phyloP scores from a whole-genome alignment of 37 sponge, comb jelly and placozoan genomes.

The Haliclona indistincta region DNA sequence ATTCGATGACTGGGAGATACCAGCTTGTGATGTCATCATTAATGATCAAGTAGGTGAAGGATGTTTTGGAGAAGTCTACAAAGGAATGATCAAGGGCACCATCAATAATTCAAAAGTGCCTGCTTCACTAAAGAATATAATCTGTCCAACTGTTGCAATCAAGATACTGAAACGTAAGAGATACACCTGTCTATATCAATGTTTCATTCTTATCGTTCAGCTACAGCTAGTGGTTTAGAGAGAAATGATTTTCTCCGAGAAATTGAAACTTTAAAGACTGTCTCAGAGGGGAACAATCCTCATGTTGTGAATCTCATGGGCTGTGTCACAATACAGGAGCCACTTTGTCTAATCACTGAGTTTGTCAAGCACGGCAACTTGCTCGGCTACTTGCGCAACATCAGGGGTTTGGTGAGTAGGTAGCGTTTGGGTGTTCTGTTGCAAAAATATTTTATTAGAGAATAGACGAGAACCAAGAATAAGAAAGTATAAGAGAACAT shows the following conservation, averaged over 20 bases:
- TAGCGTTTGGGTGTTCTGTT: too few relatives aligned
- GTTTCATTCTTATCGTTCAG: too few relatives aligned
- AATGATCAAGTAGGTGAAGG: slow-evolving; percentile 49
- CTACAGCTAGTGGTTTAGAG: slow-evolving; percentile 12
- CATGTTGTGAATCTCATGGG: slow-evolving; percentile 72
- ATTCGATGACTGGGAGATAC: slow-evolving; percentile 67
- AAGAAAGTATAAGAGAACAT: too few relatives aligned
- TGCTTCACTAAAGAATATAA: slow-evolving; percentile 42
- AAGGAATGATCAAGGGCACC: slow-evolving; percentile 38
- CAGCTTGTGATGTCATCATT: slow-evolving; percentile 30
- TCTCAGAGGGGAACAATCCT: slow-evolving; percentile 26
- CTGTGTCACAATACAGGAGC: slow-evolving; percentile 63
- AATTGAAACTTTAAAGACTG: slow-evolving; percentile 47
- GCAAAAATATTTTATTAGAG: too few relatives aligned
- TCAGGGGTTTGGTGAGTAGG: slow-evolving; percentile 39
- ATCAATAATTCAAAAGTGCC: slow-evolving; percentile 48
- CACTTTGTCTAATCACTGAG: slow-evolving; percentile 48
- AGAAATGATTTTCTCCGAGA: slow-evolving; percentile 33
- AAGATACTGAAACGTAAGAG: slow-evolving; percentile 57
- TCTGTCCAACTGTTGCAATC: slow-evolving; percentile 43
- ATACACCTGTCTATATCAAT: too few relatives aligned
- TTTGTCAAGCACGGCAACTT: slow-evolving; percentile 54
- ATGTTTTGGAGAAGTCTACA: slow-evolving; percentile 55
- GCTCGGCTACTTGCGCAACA: slow-evolving; percentile 39
- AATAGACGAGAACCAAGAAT: too few relatives aligned